Evolutionary conservation across 2,888 invertebrate genomes (phyloP).

Genomic region (Nudaria mundana): DNA sequence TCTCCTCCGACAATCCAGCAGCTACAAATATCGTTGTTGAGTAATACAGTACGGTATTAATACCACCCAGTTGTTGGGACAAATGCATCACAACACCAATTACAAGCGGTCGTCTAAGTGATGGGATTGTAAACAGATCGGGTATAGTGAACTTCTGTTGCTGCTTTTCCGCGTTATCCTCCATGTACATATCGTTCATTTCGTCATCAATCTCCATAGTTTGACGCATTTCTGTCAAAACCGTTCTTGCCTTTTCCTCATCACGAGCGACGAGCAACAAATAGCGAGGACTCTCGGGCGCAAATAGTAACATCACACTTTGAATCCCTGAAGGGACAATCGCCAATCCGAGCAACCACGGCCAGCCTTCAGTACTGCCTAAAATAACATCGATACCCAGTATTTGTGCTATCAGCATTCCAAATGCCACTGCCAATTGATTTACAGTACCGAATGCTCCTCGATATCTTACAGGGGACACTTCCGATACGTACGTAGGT

Average conservation of each 20-base stretch:
- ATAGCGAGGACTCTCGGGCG: slow-evolving; percentile 72
- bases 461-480: slow-evolving; percentile 65
- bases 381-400: slow-evolving; percentile 72
- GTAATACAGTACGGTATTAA: slow-evolving; percentile 85
- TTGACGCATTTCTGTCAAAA: slow-evolving; percentile 59
- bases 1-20: slow-evolving; percentile 81
- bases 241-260: slow-evolving; percentile 62
- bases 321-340: slow-evolving; percentile 65
- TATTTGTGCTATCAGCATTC: slow-evolving; percentile 66
- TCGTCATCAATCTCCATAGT: slow-evolving; percentile 65
- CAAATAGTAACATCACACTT: slow-evolving; percentile 62
- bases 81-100: slow-evolving; percentile 77
- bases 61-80: slow-evolving; percentile 75
- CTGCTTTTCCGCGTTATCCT: slow-evolving; percentile 66
- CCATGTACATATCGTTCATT: slow-evolving; percentile 73
- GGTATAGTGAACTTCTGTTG: slow-evolving; percentile 65
- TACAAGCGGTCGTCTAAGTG: slow-evolving; percentile 64
- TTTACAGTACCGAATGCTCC: slow-evolving; percentile 77
- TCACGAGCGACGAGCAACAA: slow-evolving; percentile 61
- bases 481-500: slow-evolving; percentile 76
- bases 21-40: slow-evolving; percentile 84
- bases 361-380: slow-evolving; percentile 71
- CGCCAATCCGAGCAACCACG: slow-evolving; percentile 70
- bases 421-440: slow-evolving; percentile 73
- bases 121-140: slow-evolving; percentile 55